Conservation (phyloP, 2,113 vertebrate genomes). For the Pholis gunnellus region DNA sequence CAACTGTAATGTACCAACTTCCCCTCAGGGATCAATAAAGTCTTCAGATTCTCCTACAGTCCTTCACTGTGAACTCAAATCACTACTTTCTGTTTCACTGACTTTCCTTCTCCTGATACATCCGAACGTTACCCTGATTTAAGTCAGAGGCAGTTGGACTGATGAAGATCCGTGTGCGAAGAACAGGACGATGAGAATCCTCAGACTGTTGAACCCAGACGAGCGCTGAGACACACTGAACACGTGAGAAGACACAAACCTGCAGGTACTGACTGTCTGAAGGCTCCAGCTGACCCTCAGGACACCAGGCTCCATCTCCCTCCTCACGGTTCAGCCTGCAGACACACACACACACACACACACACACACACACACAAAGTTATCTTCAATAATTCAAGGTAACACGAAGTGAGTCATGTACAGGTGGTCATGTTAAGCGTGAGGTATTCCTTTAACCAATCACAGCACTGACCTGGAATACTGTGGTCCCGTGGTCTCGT, state of each 20-base stretch:
- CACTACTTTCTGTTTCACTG: too few species aligned
- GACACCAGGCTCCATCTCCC: constrained; percentile 94
- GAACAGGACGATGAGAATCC: neutral
- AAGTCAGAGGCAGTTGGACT: too few species aligned
- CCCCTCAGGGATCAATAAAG: too few species aligned
- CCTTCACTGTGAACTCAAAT: too few species aligned
- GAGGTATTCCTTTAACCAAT: neutral
- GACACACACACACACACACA: neutral
- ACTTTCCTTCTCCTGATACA: neutral
- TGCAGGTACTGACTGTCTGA: constrained; percentile 91
- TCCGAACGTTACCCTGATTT: too few species aligned
- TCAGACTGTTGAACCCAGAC: too few species aligned
- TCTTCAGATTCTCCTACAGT: too few species aligned
- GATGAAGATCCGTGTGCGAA: too few species aligned
- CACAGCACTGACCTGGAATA: constrained; percentile 85
- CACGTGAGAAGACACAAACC: constrained; percentile 52
- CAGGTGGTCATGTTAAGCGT: neutral
- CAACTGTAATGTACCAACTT: too few species aligned
- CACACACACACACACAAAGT: too few species aligned
- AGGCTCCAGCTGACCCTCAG: constrained; percentile 86
- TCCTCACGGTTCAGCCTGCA: constrained; percentile 88
- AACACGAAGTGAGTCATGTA: neutral
- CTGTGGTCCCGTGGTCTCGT: constrained; percentile 89
- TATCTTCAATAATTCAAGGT: too few species aligned
- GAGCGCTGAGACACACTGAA: neutral